Base-by-base conservation (phyloP, 2,797 vertebrate genomes). In the Oophaga sylvatica region DNA sequence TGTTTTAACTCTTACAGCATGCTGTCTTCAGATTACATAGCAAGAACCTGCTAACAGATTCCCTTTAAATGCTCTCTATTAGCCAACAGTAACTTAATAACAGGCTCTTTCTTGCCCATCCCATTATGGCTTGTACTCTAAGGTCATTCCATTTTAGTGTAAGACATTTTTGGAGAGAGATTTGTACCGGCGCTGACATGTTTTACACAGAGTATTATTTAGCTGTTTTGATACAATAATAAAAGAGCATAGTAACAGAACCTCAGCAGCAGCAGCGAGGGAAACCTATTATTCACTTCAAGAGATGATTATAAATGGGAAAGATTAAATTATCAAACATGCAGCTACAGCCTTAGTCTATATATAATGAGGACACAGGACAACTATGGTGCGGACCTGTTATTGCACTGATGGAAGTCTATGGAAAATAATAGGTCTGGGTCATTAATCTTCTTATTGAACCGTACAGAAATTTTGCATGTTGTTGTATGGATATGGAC, bases 161-260 rank as follows among this genome's bases (percentile, higher is more conserved):
- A 62, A 84, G 82, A 84, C 81, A 41, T 73, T 73, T 73, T 41
- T 60, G 17, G 73, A 60, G 68, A 35, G 68, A 83, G 53, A 73
- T 60, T 73, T 59, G 70, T 41, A 29, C 29, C 5, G 13, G 56
- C 53, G 20, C 41, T 81, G 80, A 65, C 80, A 81, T 73, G 81
- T 60, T 83, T 73, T 60, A 83, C 68, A 73, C 73, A 35, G 15
- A 35, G 19, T 83, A 22, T 71, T 83, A 60, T 73, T 57, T n/a
- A 35, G 45, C 35, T 67, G 80, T 81, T 71, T 83, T 71, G 13
- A 71, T 71, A 83, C 26, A 71, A 57, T 57, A 71, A 83, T 83
- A 48, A 83, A 71, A 73, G 26, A 6, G 63, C 80, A 71, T 48
- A 13, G 35, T 70, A 73, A 71, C 67, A 59, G 81, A 56, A 70